phyloP scores from a whole-genome alignment of 2,888 invertebrate genomes.

The Athetis lepigone region DNA sequence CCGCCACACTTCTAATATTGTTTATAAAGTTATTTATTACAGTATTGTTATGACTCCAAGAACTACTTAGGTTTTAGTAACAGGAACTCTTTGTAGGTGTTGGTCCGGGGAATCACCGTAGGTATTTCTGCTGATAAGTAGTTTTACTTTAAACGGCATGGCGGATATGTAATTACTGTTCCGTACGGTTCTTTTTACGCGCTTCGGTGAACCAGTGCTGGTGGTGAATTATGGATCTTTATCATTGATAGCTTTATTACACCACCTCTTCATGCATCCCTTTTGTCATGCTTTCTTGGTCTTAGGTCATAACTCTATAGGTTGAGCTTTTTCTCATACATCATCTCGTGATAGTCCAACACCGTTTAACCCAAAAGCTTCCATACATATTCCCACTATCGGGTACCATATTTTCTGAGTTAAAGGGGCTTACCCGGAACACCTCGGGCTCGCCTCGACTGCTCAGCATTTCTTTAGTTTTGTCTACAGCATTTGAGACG shows the following conservation, averaged over 20 bases:
- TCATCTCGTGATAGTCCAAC: no score
- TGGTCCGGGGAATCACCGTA: background rate
- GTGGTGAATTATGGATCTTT: background rate
- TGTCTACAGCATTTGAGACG: slow-evolving; percentile 31
- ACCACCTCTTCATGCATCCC: background rate
- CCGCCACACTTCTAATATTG: slow-evolving; percentile 34
- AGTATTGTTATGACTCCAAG: slow-evolving; percentile 41
- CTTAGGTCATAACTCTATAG: background rate
- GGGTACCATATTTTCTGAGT: background rate
- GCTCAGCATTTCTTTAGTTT: slow-evolving; percentile 30
- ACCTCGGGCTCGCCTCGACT: background rate
- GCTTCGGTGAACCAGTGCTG: no score
- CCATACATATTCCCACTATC: background rate
- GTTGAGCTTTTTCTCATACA: no score
- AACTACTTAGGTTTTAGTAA: slow-evolving; percentile 23
- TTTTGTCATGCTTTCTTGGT: background rate
- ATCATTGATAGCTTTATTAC: background rate
- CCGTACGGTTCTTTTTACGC: background rate
- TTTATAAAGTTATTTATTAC: slow-evolving; percentile 44
- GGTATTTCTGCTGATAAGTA: slow-evolving; percentile 5
- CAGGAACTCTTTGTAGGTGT: slow-evolving; percentile 19
- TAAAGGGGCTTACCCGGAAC: slow-evolving; percentile 16
- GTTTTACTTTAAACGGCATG: slow-evolving; percentile 2
- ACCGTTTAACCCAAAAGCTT: no score
- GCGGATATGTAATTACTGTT: slow-evolving; percentile 6